phyloP scores from a whole-genome alignment of 2,113 vertebrate species.

The Azemiops feae region DNA sequence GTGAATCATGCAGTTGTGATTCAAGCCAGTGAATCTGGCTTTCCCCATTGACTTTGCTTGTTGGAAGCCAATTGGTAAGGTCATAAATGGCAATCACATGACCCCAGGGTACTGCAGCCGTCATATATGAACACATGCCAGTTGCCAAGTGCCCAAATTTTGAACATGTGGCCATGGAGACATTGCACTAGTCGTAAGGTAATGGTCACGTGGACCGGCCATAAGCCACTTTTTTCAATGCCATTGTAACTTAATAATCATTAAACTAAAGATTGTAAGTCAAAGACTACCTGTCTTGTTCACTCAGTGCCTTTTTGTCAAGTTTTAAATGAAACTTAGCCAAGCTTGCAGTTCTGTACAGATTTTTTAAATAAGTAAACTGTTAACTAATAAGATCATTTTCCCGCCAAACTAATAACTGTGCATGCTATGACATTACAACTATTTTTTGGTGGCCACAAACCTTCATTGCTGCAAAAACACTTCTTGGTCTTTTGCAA shows the following conservation, averaged over 20 bases:
- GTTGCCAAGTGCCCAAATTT: not conserved
- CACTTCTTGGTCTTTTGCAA: not conserved
- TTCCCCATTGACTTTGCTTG: not conserved
- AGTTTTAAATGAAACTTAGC: not conserved
- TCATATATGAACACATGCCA: not conserved
- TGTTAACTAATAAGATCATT: not conserved
- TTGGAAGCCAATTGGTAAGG: not conserved
- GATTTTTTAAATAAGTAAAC: not conserved
- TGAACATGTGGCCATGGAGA: not conserved
- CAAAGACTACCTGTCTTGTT: not conserved
- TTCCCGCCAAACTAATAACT: not conserved
- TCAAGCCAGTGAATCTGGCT: not conserved
- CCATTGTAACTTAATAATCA: not conserved
- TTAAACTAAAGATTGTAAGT: not conserved
- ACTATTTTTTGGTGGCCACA: not conserved
- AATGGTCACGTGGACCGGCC: not conserved
- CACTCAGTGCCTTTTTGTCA: not conserved
- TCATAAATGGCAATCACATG: not conserved
- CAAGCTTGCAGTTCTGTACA: not conserved
- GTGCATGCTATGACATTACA: not conserved
- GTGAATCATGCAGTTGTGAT: not conserved
- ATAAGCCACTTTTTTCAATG: not conserved
- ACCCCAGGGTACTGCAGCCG: not conserved
- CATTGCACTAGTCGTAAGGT: not conserved
- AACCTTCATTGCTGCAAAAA: not conserved